A percentile compares a stretch with the other conserved stretches of the same genome.
Evolutionary conservation across 1,140 invertebrate genomes (phyloP).

Genomic region (Magallana ariakensis): DNA sequence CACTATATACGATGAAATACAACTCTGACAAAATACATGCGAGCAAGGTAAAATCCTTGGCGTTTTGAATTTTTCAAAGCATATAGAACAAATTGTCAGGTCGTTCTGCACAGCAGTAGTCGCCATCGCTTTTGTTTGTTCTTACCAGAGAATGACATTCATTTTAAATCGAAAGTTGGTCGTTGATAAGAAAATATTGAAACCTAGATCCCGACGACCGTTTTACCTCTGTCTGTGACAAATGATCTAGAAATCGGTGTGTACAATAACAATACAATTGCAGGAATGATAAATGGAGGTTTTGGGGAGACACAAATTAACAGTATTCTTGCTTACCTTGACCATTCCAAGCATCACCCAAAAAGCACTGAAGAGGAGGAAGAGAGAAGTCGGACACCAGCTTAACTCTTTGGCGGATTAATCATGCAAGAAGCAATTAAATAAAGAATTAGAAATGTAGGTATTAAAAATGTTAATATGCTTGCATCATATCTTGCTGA

Average conservation of each 20-base stretch:
- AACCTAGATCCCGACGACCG: too few species aligned
- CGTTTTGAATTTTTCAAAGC: not conserved
- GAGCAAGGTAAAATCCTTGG: not conserved
- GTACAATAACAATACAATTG: not conserved
- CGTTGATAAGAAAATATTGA: too few species aligned
- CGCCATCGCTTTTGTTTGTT: not conserved
- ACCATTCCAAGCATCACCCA: not conserved
- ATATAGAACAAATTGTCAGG: not conserved
- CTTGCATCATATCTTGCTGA: too few species aligned
- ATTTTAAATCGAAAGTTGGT: not conserved
- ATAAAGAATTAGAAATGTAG: too few species aligned
- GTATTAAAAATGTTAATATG: too few species aligned
- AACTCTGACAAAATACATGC: not conserved
- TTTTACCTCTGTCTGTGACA: too few species aligned
- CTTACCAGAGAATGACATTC: too few species aligned
- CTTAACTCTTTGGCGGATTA: not conserved
- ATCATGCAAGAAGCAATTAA: too few species aligned
- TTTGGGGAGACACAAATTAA: constrained; percentile 14
- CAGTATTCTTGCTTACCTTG: not conserved
- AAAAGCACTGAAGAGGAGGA: not conserved
- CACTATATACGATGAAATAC: not conserved
- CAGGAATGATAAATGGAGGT: constrained; percentile 42
- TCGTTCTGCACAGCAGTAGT: not conserved
- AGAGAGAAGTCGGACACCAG: not conserved
- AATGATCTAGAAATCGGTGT: too few species aligned